phyloP scores from a whole-genome alignment of 2,797 vertebrate species.

The Saxicola maurus region DNA sequence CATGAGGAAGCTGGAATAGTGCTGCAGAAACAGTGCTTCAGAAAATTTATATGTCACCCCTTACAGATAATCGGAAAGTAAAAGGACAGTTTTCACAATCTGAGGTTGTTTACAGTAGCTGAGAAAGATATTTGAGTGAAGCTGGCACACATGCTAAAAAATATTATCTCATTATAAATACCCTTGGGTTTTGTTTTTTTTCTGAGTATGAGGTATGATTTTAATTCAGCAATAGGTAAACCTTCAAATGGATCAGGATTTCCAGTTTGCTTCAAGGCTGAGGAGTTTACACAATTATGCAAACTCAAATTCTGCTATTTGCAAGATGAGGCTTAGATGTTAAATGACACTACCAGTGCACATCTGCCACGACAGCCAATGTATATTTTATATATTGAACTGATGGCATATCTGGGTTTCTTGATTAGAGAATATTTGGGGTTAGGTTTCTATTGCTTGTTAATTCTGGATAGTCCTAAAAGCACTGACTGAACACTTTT shows the following conservation, averaged over 20 bases:
- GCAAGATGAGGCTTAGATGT: background rate
- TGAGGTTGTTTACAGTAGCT: background rate
- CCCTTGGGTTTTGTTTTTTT: accelerated
- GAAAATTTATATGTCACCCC: background rate
- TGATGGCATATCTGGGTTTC: background rate
- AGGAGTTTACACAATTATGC: background rate
- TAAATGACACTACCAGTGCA: background rate
- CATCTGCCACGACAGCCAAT: background rate
- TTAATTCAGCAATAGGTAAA: background rate
- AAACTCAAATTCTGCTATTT: background rate
- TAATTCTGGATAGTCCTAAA: background rate
- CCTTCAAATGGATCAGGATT: background rate
- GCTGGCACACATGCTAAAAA: background rate
- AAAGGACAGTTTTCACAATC: background rate
- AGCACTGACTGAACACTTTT: background rate
- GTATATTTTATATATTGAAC: background rate
- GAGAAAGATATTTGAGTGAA: background rate
- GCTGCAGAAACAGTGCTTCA: background rate
- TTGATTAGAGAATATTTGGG: background rate
- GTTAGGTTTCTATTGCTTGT: background rate
- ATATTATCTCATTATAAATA: background rate
- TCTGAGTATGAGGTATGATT: background rate
- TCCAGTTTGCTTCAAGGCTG: background rate
- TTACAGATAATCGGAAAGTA: background rate
- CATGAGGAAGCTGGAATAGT: background rate